Base-by-base conservation (phyloP, 2,888 invertebrate genomes). In the Meteorus cinctellus region DNA sequence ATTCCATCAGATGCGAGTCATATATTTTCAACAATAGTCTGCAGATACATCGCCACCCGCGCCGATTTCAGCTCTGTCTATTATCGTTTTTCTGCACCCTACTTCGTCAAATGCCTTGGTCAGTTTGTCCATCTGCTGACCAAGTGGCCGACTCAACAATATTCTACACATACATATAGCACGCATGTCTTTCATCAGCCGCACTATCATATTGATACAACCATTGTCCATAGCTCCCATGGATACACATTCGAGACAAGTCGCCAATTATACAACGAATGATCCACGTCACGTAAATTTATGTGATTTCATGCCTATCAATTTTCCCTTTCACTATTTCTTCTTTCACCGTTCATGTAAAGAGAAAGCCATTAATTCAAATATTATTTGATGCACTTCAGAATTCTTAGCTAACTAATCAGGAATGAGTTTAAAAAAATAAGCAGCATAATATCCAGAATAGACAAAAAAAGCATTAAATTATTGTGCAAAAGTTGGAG, bases 71-170 rank as follows among this genome's bases (percentile, higher is more conserved):
- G 74, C 66, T 77, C 71, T 74, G 75, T 77, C 75, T 76, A 75
- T 77, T 75, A 74, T 89, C 87, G 87, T 88, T 87, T 87, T 87
- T 83, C 45, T 41, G 0, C 41, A 85, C 81, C 84, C 84, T 81
- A 19, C 55, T 19, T 19, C 55, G 55, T n/a, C 55, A 84, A 84
- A 87, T 85, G 84, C 85, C 79, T 80, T 80, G 87, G 88, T 88
- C 88, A 87, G 87, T 87, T 80, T 85, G 87, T 88, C 87, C 89
- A 89, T 89, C 89, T 88, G 89, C 88, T 88, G 87, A 87, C 82
- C 85, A 81, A 85, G 88, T 88, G 82, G 77, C 72, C 51, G 41
- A 10, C 41, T 59, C 63, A 71, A 27, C 45, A 71, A 36, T 41
- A 34, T 59, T 31, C n/a, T 34, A 59, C 69, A 55, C n/a, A 19